A percentile compares a stretch with the other conserved stretches of the same genome.
Conservation (phyloP, 2,797 vertebrate genomes). For the Merluccius polli region DNA sequence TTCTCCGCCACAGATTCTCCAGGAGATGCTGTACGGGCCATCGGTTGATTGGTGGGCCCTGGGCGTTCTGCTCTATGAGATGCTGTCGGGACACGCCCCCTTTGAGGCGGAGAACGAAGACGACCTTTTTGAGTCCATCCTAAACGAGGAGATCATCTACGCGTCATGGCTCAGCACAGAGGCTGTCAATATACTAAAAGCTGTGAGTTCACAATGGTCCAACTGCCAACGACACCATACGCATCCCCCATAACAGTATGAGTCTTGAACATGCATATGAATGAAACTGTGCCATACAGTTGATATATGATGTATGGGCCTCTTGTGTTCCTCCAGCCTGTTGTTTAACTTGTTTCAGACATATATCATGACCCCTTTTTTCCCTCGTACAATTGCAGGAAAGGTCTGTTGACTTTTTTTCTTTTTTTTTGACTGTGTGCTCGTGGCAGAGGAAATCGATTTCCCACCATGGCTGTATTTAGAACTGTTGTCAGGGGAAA, state of each 20-base stretch:
- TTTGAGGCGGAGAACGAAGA: constrained; percentile 98
- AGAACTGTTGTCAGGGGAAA: constrained; percentile 9
- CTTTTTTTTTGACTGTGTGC: not conserved
- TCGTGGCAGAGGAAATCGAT: constrained; percentile 32
- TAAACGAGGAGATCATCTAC: constrained; percentile 91
- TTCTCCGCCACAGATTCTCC: constrained; percentile 81
- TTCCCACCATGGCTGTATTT: constrained; percentile 12
- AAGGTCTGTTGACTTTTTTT: constrained; percentile 28
- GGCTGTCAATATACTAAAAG: constrained; percentile 88
- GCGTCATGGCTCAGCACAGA: constrained; percentile 87
- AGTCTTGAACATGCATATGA: constrained; percentile 10
- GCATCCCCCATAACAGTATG: not conserved
- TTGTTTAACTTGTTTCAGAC: not conserved
- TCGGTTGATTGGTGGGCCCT: constrained; percentile 99
- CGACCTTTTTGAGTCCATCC: constrained; percentile 93
- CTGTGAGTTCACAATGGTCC: constrained; percentile 72
- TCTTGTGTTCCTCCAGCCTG: not conserved
- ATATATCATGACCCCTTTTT: not conserved
- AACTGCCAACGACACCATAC: not conserved
- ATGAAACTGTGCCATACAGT: not conserved
- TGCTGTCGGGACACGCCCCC: constrained; percentile 93
- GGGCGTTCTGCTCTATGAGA: constrained; percentile 93
- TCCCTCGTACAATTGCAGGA: constrained; percentile 27
- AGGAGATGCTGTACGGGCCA: constrained; percentile 93
- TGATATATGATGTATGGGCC: constrained; percentile 9